These are phyloP conservation scores for Drosophila guanche DNA, from an alignment of 1,140 invertebrate species.

Conservation along the genomic window DNA sequence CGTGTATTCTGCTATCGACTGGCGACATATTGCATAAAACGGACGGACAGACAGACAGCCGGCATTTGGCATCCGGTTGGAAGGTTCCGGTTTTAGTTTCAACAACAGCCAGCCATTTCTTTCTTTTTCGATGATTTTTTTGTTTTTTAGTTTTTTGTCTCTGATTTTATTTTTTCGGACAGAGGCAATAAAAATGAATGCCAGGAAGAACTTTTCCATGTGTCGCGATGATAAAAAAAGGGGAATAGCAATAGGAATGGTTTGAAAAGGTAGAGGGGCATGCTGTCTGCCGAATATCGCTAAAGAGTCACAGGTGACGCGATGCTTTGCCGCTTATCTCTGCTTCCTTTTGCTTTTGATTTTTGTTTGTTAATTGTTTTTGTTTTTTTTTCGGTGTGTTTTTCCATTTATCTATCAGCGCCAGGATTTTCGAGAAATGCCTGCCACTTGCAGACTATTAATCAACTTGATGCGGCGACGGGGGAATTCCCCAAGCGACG, in stretches of 20 bases:
- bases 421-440: slow-evolving; percentile 59
- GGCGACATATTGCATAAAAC: slow-evolving; percentile 71
- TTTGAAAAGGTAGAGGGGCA: background rate
- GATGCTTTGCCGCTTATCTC: slow-evolving; percentile 2
- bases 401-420: slow-evolving; percentile 58
- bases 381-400: slow-evolving; percentile 42
- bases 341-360: background rate
- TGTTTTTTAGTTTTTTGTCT: slow-evolving; percentile 15
- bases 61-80: slow-evolving; percentile 54
- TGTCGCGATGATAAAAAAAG: slow-evolving; percentile 49
- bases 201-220: slow-evolving; percentile 60
- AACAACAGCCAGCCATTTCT: slow-evolving; percentile 9
- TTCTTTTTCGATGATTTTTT: background rate
- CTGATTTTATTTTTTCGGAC: slow-evolving; percentile 37
- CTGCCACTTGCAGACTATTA: slow-evolving; percentile 70
- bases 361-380: slow-evolving; percentile 75
- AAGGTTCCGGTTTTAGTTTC: slow-evolving; percentile 46
- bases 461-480: slow-evolving; percentile 69
- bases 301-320: slow-evolving; percentile 54
- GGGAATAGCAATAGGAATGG: background rate
- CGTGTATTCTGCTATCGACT: slow-evolving; percentile 53
- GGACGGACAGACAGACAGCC: slow-evolving; percentile 21
- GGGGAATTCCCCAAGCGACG: slow-evolving; percentile 20
- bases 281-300: slow-evolving; percentile 4
- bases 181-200: slow-evolving; percentile 69